These are phyloP conservation scores for Lordiphosa andalusiaca DNA, from an alignment of 2,888 invertebrate genomes.

Conservation along the genomic window DNA sequence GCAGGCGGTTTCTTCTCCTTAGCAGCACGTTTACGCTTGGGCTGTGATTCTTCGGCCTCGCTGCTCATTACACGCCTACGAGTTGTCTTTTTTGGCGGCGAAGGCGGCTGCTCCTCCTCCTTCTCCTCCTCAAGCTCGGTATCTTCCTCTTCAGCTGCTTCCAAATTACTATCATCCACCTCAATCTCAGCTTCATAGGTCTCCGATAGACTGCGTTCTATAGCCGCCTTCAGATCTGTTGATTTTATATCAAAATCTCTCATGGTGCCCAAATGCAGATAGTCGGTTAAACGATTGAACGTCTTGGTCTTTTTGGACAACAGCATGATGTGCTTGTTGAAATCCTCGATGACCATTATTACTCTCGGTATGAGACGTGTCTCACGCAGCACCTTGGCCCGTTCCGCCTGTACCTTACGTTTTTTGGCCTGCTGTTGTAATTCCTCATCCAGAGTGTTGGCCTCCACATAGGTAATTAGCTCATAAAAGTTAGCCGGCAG, in stretches of 20 bases:
- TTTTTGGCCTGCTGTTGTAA: conserved; percentile 59
- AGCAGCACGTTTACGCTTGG: conserved; percentile 20
- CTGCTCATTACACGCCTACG: conserved; percentile 11
- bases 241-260: conserved; percentile 84
- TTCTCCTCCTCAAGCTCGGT: conserved; percentile 39
- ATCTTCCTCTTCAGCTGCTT: conserved; percentile 10
- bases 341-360: conserved; percentile 84
- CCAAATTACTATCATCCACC: conserved; percentile 46
- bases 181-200: conserved; percentile 71
- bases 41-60: conserved; percentile 15
- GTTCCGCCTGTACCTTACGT: conserved; percentile 79
- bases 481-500: conserved; percentile 82
- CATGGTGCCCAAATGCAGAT: conserved; percentile 83
- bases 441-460: conserved; percentile 77
- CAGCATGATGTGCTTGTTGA: conserved; percentile 83
- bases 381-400: conserved; percentile 83
- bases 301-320: conserved; percentile 83
- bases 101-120: conserved; percentile 1
- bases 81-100: conserved; percentile 1
- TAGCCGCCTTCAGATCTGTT: conserved; percentile 81
- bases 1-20: conserved; percentile 7
- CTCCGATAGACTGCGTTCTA: conserved; percentile 80
- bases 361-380: conserved; percentile 84
- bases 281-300: conserved; percentile 81
- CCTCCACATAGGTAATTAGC: conserved; percentile 82